Evolutionary conservation across 2,888 invertebrate species (phyloP).

Genomic region (Lacanobia wlatinum): DNA sequence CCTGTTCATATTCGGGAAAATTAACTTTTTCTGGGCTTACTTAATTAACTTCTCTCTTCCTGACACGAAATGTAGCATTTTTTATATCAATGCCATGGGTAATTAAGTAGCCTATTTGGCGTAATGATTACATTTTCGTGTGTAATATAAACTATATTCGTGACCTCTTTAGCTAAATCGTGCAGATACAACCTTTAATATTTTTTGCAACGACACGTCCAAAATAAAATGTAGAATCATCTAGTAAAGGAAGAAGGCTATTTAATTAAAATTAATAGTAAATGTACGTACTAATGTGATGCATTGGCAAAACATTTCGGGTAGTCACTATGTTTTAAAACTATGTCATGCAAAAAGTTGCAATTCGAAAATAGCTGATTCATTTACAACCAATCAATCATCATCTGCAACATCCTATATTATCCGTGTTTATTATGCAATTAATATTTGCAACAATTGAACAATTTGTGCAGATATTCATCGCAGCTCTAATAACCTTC

Average conservation of each 20-base stretch:
- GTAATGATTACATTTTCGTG: constrained; percentile 17
- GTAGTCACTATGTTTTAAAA: neutral
- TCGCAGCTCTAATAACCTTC: constrained; percentile 3
- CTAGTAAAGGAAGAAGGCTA: constrained; percentile 28
- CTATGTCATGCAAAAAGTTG: neutral
- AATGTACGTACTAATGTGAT: constrained; percentile 11
- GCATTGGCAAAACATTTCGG: constrained; percentile 1
- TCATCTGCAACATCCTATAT: constrained; percentile 4
- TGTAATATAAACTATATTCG: constrained; percentile 35
- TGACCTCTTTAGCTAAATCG: constrained; percentile 37
- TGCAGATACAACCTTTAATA: constrained; percentile 18
- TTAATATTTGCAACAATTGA: constrained; percentile 25
- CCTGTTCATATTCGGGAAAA: neutral
- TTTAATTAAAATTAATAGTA: constrained; percentile 15
- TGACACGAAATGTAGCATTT: neutral
- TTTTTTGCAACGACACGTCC: constrained; percentile 38
- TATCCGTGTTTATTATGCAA: constrained; percentile 19
- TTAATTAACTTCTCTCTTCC: neutral
- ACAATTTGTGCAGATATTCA: constrained; percentile 17
- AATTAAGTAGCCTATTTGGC: neutral
- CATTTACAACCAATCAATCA: constrained; percentile 20
- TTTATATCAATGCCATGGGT: neutral
- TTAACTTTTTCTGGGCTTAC: neutral
- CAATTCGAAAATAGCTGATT: neutral
- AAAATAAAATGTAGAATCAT: constrained; percentile 25